These are phyloP conservation scores for Lepeophtheirus nordmannii DNA, from an alignment of 2,888 invertebrate genomes.

Conservation along the genomic window DNA sequence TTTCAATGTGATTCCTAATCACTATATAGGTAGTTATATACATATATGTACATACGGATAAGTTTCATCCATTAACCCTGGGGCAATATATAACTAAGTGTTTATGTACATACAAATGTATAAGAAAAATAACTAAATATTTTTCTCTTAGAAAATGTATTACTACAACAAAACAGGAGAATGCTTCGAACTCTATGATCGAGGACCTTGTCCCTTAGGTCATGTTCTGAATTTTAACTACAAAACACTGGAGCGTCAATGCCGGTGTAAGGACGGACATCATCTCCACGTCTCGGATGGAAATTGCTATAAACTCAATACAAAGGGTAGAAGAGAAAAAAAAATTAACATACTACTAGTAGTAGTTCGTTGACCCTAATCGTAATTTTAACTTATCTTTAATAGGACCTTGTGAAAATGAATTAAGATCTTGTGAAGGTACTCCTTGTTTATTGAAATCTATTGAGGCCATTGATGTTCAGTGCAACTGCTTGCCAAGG, in stretches of 20 bases:
- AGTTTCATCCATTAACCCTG: too few relatives aligned
- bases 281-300: conserved; percentile 28
- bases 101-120: neutral
- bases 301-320: conserved; percentile 29
- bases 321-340: conserved; percentile 27
- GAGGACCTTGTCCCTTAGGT: conserved; percentile 30
- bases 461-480: conserved; percentile 29
- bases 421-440: conserved; percentile 23
- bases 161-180: conserved; percentile 1
- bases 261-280: conserved; percentile 29
- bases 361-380: neutral
- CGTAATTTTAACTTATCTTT: too few relatives aligned
- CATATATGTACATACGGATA: too few relatives aligned
- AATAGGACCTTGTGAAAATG: conserved; percentile 16
- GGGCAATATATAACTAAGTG: neutral
- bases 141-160: conserved; percentile 15
- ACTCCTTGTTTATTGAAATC: conserved; percentile 28
- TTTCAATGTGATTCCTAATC: too few relatives aligned
- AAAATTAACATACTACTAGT: neutral
- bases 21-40: too few relatives aligned
- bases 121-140: neutral
- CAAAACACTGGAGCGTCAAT: conserved; percentile 28
- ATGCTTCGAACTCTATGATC: conserved; percentile 16
- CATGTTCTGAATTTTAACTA: conserved; percentile 30
- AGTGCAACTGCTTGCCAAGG: conserved; percentile 29